Base-by-base conservation (phyloP, 2,888 invertebrate species). In the Itoplectis maculator region DNA sequence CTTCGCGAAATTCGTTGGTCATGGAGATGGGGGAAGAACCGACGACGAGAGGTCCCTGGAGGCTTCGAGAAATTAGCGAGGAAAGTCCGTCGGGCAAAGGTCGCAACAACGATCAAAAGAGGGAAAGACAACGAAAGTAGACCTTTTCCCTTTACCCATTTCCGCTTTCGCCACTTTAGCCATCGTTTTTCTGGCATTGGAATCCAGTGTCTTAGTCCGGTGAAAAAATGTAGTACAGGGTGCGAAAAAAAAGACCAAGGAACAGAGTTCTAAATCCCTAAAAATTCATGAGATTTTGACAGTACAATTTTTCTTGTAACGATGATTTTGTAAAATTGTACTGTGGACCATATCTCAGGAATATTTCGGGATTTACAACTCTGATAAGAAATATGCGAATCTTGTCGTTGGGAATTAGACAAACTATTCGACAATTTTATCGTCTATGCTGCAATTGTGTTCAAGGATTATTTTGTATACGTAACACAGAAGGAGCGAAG, bases 1-100 rank as follows among this genome's bases (percentile, higher is more conserved):
- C 72, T 72, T 79, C 18, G 45, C 68, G 72, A 76, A 73, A 76
- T 75, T 72, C 76, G 61, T 59, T 66, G 72, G 69, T 68, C 15
- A 69, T 54, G 56, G 70, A 45, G 63, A 37, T 49, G 40, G 56
- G 47, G 42, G n/a, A n/a, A 70, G 35, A 35, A 35, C 61, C n/a
- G 45, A 59, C 61, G 45, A 73, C 56, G 70, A 61, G 73, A 59
- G 73, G 69, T 77, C 79, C 81, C 78, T 81, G 70, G 84, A 84
- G 87, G 88, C 88, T 87, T 87, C 86, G 86, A 88, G 87, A 88
- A 89, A 89, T 89, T 89, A 90, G 86, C 88, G 85, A 85, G 84
- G 89, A 85, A 89, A 88, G 86, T 88, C 83, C 69, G 54, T 78
- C 45, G 70, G n/a, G n/a, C 63, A 77, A 72, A 81, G 83, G 80